Evolutionary conservation across 2,797 vertebrate genomes (phyloP).

Genomic region (Chelonia mydas): DNA sequence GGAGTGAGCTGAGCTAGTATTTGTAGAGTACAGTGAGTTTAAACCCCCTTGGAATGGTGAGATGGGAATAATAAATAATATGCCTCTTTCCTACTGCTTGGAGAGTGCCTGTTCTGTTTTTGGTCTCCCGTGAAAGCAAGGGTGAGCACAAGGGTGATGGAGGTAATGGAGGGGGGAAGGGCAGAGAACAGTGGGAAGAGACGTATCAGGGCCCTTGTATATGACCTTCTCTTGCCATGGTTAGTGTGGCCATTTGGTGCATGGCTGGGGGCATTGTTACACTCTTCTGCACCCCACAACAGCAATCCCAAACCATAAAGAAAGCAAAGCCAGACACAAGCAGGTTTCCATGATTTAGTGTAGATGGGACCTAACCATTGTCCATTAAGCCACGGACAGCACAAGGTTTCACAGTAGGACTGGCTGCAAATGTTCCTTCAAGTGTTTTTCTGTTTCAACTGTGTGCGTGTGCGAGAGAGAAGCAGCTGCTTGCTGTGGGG

Average conservation of each 20-base stretch:
- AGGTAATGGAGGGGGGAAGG: accelerated
- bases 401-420: not conserved
- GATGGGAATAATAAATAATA: constrained; percentile 42
- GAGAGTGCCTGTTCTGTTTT: not conserved
- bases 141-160: not conserved
- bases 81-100: accelerated
- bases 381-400: not conserved
- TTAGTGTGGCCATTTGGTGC: not conserved
- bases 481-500: too few relatives aligned
- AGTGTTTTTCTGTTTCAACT: too few relatives aligned
- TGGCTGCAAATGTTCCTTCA: not conserved
- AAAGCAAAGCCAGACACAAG: not conserved
- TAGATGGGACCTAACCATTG: not conserved
- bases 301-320: not conserved
- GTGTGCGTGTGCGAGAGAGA: too few relatives aligned
- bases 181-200: accelerated
- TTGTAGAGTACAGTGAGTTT: not conserved
- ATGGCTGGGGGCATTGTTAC: not conserved
- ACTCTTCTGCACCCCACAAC: not conserved
- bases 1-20: not conserved
- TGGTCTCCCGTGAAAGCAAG: not conserved
- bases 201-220: accelerated
- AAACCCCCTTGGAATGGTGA: accelerated
- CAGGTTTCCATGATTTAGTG: not conserved
- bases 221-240: not conserved